Evolutionary conservation across 2,113 vertebrate genomes (phyloP).

Genomic region (Xiphophorus hellerii): DNA sequence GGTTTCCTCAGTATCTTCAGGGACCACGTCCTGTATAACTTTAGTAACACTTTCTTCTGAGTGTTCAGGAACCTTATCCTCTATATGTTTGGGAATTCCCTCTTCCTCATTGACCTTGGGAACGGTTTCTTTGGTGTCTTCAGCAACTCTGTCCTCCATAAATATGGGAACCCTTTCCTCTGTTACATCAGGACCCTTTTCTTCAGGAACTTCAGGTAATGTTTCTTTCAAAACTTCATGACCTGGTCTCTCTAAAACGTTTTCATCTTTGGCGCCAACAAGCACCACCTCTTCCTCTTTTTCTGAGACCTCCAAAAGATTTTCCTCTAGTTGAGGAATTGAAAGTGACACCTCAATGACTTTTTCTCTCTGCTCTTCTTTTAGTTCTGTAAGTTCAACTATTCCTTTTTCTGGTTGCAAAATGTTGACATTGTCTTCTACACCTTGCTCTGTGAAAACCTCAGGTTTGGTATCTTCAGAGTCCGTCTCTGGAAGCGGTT

Average conservation of each 20-base stretch:
- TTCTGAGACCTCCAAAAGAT: neutral
- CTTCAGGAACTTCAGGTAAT: neutral
- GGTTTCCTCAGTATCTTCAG: neutral
- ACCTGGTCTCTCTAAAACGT: neutral
- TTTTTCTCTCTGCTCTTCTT: neutral
- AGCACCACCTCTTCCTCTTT: slow-evolving; percentile 4
- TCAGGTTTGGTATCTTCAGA: neutral
- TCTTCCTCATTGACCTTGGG: neutral
- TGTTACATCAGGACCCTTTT: neutral
- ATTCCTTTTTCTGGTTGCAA: slow-evolving; percentile 7
- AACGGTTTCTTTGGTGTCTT: neutral
- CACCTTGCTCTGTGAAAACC: neutral
- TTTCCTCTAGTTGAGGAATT: neutral
- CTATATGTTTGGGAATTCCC: neutral
- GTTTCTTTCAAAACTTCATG: neutral
- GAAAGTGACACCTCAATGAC: slow-evolving; percentile 1
- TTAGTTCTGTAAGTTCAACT: neutral
- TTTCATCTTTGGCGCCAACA: neutral
- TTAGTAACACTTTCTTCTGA: neutral
- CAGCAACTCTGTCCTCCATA: neutral
- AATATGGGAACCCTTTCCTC: neutral
- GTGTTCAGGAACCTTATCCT: neutral
- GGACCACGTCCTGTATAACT: neutral
- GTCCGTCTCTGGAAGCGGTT: neutral
- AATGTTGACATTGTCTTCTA: neutral